A percentile compares a stretch with the other conserved stretches of the same genome.
These are phyloP conservation scores for Lasioglossum oenotherae DNA, from an alignment of 2,888 invertebrate species.

Conservation along the genomic window DNA sequence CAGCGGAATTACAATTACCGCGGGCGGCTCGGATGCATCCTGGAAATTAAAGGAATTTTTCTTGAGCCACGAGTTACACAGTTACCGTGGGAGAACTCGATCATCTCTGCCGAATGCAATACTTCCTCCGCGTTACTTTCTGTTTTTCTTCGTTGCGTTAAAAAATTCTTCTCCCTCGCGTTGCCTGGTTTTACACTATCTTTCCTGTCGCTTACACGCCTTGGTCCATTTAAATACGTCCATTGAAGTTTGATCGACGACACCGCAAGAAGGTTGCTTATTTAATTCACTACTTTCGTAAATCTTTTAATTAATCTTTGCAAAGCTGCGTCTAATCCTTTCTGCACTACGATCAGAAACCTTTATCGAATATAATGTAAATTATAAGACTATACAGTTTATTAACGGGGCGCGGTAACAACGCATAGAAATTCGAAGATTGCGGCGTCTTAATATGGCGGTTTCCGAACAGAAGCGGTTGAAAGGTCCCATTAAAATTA, in stretches of 20 bases:
- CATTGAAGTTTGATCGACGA: not conserved
- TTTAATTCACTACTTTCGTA: no score
- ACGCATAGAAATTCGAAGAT: not conserved
- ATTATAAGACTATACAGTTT: no score
- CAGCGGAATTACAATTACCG: constrained; percentile 19
- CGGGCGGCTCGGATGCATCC: constrained; percentile 4
- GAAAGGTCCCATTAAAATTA: not conserved
- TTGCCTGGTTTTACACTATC: not conserved
- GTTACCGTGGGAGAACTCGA: constrained; percentile 17
- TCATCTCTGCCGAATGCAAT: constrained; percentile 28
- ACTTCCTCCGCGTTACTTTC: not conserved
- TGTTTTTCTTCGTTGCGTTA: not conserved
- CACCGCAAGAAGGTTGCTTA: not conserved
- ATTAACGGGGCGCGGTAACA: not conserved
- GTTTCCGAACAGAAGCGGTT: not conserved
- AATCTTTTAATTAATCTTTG: no score
- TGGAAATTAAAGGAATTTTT: constrained; percentile 36
- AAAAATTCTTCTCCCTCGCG: not conserved
- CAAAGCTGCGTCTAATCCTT: no score
- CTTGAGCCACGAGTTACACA: not conserved
- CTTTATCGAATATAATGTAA: no score
- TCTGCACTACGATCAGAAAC: no score
- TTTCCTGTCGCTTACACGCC: not conserved
- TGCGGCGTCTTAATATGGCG: not conserved
- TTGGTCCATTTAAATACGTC: not conserved